Conservation (phyloP, 1,140 invertebrate genomes). For the Cherax destructor region DNA sequence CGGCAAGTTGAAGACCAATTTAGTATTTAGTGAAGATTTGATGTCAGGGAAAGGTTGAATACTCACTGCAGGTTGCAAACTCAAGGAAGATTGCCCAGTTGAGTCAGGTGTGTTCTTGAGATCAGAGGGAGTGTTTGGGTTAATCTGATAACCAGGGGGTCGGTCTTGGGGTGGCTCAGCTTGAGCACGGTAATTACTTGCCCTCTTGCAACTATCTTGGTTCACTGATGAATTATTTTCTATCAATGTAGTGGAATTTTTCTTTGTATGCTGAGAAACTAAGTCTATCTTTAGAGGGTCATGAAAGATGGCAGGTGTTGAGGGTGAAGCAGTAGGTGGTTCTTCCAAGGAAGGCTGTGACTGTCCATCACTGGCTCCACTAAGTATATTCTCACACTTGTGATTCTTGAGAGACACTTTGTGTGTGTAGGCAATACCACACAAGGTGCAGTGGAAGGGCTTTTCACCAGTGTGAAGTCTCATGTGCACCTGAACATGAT, state of each 20-base stretch:
- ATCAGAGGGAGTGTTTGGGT: not conserved
- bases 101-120: not conserved
- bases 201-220: not conserved
- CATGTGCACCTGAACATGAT: conserved; percentile 61
- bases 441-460: conserved; percentile 29
- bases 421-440: conserved; percentile 34
- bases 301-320: not conserved
- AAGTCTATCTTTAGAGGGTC: not conserved
- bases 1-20: not conserved
- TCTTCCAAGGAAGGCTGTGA: not conserved
- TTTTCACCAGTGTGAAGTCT: conserved; percentile 56
- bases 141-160: not conserved
- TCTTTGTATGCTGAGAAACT: not conserved
- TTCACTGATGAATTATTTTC: no score
- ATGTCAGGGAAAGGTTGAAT: not conserved
- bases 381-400: not conserved
- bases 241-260: no score
- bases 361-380: not conserved
- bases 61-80: not conserved
- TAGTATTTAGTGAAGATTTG: not conserved
- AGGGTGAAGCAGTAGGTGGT: not conserved
- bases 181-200: not conserved
- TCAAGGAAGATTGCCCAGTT: not conserved
- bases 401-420: conserved; percentile 50
- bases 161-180: not conserved